Base-by-base conservation (phyloP, 2,888 invertebrate genomes). In the Carterocephalus palaemon region DNA sequence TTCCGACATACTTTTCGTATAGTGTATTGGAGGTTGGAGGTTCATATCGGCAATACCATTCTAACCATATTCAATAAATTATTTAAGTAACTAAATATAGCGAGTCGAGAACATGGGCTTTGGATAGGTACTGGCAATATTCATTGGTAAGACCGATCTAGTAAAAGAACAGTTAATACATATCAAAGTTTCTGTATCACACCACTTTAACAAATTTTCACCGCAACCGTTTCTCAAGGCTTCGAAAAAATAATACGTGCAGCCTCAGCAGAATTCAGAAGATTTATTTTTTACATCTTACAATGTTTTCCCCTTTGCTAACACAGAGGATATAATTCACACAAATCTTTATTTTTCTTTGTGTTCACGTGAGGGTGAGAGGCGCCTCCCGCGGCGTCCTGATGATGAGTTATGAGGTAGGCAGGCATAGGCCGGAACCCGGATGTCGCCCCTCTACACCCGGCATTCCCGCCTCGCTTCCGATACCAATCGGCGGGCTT, bases 381-480 rank as follows among this genome's bases (percentile, higher is more conserved):
- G 53, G 58, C 57, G 62, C 63, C 72, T 71, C 81, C 82, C 67
- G 76, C 61, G 54, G 84, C 52, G 81, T 54, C 61, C 67, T 83
- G 84, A 84, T 84, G 84, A 86, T 84, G 84, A 84, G 83, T 84
- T 85, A 85, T 76, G 71, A 70, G 60, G 60, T 60, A 62, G 42
- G 49, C 52, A 47, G 47, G 52, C 57, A 60, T 46, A 50, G 53
- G 53, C 60, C 62, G 64, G 66, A 57, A 69, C 74, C 70, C 72
- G 82, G 84, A 83, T 79, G 78, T 78, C 72, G 70, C 76, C 75
- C 78, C 78, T 80, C 78, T 68, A 63, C 64, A 59, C 65, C 68
- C 60, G 67, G 60, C 66, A 69, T 64, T 65, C 71, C 75, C 76
- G 73, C 75, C 77, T 67, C 55, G 60, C 78, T 78, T 84, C 84